Evolutionary conservation across 2,888 invertebrate species (phyloP), one percentile per base, ranked within the genome.

Genomic region (Camponotus fellah): DNA sequence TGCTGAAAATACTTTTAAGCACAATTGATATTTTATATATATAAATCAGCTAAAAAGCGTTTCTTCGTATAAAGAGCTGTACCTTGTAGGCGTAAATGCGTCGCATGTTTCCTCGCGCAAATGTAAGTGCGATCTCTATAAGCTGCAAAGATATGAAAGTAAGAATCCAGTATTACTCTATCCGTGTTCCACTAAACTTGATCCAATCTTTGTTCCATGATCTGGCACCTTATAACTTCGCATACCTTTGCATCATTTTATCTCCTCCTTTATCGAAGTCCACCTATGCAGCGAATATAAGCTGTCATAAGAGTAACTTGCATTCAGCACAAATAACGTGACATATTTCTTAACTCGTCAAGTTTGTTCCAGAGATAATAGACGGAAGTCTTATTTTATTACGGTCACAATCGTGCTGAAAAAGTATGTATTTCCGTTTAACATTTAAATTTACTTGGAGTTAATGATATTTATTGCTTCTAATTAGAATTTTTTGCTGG

Each of bases 121-220:
- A 26, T 76, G 37, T 80, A 88, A 74, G 80, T 58, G 58, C 53
- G 76, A 79, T 64, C n/a, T 60, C 53, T 60, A 49, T 49, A 83
- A 65, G 56, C 81, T 74, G 72, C 71, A 21, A 81, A 82, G 79
- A 87, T 90, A 91, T 87, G 91, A 91, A 90, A 92, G 89, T 80
- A 85, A 91, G 88, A 91, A 91, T 85, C 64, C 53, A 64, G 88
- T 88, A 79, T 87, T 91, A 89, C 88, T 90, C 87, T 87, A 88
- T 88, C 88, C 80, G 82, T 82, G 90, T 92, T 26, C 26, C 26
- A 26, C 26, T 26, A 26, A 26, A 92, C 92, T 92, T 92, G 92
- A 92, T 92, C 92, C 83, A 92, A 91, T 92, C 88, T 91, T 89
- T 85, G 89, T 89, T 85, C 77, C 86, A 86, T 82, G 86, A 86